Percentiles rank a stretch among this genome's conserved stretches.
Conservation (phyloP, 2,113 vertebrate species). For the Myiopsitta monachus region DNA sequence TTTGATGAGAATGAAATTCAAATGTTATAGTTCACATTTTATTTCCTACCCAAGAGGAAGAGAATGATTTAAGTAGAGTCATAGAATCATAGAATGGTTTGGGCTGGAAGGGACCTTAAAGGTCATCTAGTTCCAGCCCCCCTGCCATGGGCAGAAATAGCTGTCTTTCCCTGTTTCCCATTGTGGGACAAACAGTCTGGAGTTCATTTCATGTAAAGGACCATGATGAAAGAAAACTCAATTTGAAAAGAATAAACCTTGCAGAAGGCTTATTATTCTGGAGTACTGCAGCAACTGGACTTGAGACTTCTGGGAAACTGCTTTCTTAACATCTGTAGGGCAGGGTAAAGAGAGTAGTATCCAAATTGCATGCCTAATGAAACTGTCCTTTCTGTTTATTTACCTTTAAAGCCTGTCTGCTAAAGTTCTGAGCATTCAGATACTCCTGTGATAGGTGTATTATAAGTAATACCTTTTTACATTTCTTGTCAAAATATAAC, state of each 20-base stretch:
- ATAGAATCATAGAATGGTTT: neutral
- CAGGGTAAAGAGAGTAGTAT: neutral
- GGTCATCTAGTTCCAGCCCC: neutral
- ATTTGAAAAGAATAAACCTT: neutral
- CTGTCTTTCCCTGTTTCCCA: neutral
- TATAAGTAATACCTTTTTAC: neutral
- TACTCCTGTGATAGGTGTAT: neutral
- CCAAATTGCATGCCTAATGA: conserved; percentile 25
- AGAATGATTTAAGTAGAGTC: neutral
- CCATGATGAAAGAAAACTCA: neutral
- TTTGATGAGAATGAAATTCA: neutral
- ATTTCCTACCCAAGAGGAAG: neutral
- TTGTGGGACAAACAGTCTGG: neutral
- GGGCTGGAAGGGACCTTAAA: neutral
- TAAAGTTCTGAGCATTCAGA: conserved; percentile 22
- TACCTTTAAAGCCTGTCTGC: neutral
- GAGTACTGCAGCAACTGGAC: neutral
- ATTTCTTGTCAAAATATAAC: neutral
- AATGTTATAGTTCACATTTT: neutral
- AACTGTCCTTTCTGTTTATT: conserved; percentile 17
- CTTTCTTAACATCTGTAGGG: neutral
- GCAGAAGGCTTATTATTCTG: neutral
- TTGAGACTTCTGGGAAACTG: neutral
- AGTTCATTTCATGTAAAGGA: neutral
- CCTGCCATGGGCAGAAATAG: neutral